A percentile compares a stretch with the other conserved stretches of the same genome.
These are phyloP conservation scores for Xenopus borealis DNA, from an alignment of 2,113 vertebrate species.

Conservation along the genomic window DNA sequence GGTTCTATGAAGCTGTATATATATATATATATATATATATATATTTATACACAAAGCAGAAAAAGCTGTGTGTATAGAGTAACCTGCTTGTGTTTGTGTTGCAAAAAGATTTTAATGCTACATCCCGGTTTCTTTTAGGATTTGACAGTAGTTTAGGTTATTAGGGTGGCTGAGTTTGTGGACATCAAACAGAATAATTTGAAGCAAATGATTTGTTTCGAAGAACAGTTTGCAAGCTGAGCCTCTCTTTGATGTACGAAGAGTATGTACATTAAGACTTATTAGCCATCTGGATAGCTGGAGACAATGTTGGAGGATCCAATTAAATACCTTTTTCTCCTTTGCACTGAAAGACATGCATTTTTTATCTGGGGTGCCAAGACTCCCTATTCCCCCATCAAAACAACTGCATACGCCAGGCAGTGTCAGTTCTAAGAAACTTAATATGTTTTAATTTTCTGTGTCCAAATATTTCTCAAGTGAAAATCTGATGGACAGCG, in stretches of 20 bases:
- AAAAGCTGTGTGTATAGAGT: background rate
- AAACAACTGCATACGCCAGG: background rate
- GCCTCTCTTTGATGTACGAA: conserved; percentile 32
- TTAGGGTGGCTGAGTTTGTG: conserved; percentile 7
- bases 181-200: conserved; percentile 45
- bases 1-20: no score
- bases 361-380: conserved; percentile 28
- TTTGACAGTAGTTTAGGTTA: conserved; percentile 10
- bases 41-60: no score
- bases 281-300: conserved; percentile 36
- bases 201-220: conserved; percentile 24
- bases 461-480: background rate
- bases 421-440: background rate
- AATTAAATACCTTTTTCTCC: conserved; percentile 1
- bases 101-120: conserved; percentile 1
- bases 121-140: conserved; percentile 25
- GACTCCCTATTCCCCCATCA: background rate
- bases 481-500: conserved; percentile 12
- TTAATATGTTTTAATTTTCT: background rate
- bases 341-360: conserved; percentile 4
- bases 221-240: conserved; percentile 33
- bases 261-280: conserved; percentile 1
- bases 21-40: no score
- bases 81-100: conserved; percentile 28
- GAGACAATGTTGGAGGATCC: conserved; percentile 13